Conservation (phyloP, 2,797 vertebrate genomes). For the Anguilla anguilla region DNA sequence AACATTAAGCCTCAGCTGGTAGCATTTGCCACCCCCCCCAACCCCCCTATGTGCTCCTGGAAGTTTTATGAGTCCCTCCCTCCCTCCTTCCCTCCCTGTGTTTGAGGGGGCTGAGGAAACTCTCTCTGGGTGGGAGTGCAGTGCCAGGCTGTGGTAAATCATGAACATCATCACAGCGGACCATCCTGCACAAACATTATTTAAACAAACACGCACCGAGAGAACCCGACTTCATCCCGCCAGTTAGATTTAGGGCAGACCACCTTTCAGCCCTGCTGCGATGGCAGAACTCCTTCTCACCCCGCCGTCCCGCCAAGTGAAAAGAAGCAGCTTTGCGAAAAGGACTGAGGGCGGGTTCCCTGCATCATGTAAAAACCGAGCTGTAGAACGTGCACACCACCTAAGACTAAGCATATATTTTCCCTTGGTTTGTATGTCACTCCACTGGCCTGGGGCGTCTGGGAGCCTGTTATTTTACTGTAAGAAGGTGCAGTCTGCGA, state of each 20-base stretch:
- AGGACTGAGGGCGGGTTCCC: not conserved
- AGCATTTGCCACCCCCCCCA: not conserved
- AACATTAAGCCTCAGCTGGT: not conserved
- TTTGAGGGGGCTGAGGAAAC: constrained; percentile 14
- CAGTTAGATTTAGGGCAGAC: constrained; percentile 26
- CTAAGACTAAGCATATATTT: constrained; percentile 11
- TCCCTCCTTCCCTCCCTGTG: not conserved
- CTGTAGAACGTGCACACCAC: not conserved
- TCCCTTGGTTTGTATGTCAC: not conserved
- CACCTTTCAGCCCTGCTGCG: not conserved
- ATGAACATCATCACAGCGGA: constrained; percentile 17
- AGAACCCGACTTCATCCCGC: not conserved
- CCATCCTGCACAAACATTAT: constrained; percentile 26
- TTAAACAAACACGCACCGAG: constrained; percentile 28
- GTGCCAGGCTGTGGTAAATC: constrained; percentile 15
- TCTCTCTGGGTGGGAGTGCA: not conserved
- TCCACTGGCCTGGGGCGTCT: not conserved
- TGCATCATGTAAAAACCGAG: not conserved
- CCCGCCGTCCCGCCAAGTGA: not conserved
- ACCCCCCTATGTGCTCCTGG: not conserved
- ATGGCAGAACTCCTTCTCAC: not conserved
- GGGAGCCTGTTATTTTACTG: not conserved
- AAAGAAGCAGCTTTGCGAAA: not conserved
- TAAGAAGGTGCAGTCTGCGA: not conserved
- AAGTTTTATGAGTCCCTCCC: not conserved